Conservation (phyloP, 2,888 invertebrate species). For the Andrena bucephala region DNA sequence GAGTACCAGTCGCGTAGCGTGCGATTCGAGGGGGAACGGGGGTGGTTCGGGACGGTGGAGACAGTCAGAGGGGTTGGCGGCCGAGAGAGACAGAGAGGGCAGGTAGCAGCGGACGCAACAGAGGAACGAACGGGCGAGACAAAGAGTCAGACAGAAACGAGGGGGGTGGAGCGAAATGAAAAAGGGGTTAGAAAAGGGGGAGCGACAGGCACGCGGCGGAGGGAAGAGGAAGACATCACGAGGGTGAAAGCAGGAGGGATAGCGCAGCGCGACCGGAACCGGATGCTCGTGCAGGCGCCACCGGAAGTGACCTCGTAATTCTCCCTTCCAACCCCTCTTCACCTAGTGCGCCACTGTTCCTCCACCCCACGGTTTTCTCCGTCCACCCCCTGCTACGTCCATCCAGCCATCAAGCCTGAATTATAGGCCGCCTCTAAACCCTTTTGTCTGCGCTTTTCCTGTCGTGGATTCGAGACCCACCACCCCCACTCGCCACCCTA, state of each 20-base stretch:
- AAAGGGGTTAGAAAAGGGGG: constrained; percentile 44
- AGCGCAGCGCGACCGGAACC: constrained; percentile 81
- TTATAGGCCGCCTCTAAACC: constrained; percentile 83
- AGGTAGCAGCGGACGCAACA: neutral
- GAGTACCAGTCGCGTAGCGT: constrained; percentile 17
- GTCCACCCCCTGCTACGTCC: constrained; percentile 63
- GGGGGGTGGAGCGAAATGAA: constrained; percentile 15
- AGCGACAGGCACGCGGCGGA: constrained; percentile 24
- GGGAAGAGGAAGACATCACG: constrained; percentile 46
- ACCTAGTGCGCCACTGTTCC: constrained; percentile 47
- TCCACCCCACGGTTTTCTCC: constrained; percentile 43
- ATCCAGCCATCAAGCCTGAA: constrained; percentile 83
- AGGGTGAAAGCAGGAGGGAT: constrained; percentile 71
- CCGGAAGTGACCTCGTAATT: constrained; percentile 85
- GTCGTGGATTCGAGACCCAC: constrained; percentile 77
- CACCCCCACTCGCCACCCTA: constrained; percentile 26
- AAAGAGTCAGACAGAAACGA: constrained; percentile 31
- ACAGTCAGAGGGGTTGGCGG: neutral
- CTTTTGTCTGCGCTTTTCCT: constrained; percentile 84
- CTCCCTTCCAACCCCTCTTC: constrained; percentile 77
- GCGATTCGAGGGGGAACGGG: neutral
- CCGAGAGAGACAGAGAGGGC: constrained; percentile 13
- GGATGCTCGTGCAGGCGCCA: constrained; percentile 85
- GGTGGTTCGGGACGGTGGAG: neutral
- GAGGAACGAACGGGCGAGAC: constrained; percentile 24